Conservation (phyloP, 2,797 vertebrate species). For the Peromyscus melanophrys region DNA sequence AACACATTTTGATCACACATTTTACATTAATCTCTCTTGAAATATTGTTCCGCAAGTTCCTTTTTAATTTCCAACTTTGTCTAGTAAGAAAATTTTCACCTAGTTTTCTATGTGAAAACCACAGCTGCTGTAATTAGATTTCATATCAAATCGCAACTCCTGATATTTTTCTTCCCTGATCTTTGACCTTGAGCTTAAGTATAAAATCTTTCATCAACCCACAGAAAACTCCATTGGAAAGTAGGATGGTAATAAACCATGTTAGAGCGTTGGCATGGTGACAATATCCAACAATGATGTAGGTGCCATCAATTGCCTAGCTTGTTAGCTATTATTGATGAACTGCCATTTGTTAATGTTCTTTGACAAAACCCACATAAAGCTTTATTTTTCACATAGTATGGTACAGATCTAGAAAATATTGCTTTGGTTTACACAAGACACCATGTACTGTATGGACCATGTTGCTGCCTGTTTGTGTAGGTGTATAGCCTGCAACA, state of each 20-base stretch:
- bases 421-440: background rate
- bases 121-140: background rate
- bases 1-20: background rate
- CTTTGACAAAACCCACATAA: background rate
- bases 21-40: conserved; percentile 2
- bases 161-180: background rate
- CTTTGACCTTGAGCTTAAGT: background rate
- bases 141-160: background rate
- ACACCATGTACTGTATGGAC: rapidly evolving
- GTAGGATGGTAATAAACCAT: background rate
- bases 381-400: background rate
- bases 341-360: background rate
- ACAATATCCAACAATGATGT: background rate
- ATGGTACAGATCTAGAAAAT: background rate
- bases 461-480: rapidly evolving
- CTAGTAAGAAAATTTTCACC: background rate
- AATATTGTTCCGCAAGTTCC: background rate
- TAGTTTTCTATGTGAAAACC: background rate
- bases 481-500: background rate
- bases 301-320: background rate
- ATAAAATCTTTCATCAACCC: background rate
- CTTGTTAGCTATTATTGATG: background rate
- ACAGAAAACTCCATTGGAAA: background rate
- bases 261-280: background rate
- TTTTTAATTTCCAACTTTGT: background rate